Conservation (phyloP, 2,888 invertebrate species). For the Exephanes ischioxanthus region DNA sequence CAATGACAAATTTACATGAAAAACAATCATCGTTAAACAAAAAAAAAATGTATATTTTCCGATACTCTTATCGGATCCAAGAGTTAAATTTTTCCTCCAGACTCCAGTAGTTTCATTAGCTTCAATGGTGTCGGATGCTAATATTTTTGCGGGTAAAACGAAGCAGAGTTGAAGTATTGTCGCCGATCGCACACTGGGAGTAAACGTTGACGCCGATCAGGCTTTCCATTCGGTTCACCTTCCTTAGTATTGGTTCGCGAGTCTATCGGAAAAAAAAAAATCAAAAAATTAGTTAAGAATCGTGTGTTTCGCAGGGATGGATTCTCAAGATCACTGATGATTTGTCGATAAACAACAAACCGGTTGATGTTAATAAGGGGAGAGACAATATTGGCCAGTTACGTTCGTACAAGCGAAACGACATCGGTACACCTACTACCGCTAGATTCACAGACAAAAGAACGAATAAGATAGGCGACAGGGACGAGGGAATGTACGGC, state of each 20-base stretch:
- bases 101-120: not conserved
- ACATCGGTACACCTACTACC: constrained; percentile 36
- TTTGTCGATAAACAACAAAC: constrained; percentile 80
- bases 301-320: constrained; percentile 83
- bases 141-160: not conserved
- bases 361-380: constrained; percentile 80
- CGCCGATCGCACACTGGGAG: not conserved
- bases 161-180: not conserved
- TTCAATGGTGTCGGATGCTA: not conserved
- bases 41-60: not conserved
- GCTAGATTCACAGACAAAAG: constrained; percentile 61
- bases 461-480: constrained; percentile 52
- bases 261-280: constrained; percentile 37
- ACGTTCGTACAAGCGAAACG: constrained; percentile 52
- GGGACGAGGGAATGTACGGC: constrained; percentile 74
- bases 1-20: not conserved
- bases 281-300: constrained; percentile 61
- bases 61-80: not conserved
- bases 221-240: not conserved
- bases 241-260: not conserved
- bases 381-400: constrained; percentile 79
- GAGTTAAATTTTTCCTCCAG: not conserved
- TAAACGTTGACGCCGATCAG: constrained; percentile 1
- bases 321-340: constrained; percentile 83
- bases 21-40: not conserved